Evolutionary conservation across 2,888 invertebrate genomes (phyloP).

Genomic region (Pinctada fucata): DNA sequence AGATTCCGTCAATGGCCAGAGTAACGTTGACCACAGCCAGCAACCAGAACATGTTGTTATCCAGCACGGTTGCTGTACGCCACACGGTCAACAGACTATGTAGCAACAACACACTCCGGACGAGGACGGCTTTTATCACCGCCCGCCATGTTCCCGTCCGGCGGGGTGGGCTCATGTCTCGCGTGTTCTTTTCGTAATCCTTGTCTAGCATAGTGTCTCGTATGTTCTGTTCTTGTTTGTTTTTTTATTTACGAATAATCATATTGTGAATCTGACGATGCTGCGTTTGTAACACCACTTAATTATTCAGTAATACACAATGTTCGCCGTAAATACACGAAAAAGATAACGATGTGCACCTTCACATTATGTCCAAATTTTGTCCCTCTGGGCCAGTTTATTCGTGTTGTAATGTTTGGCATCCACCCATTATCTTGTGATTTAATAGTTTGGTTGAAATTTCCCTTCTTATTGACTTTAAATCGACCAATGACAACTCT

Average conservation of each 20-base stretch:
- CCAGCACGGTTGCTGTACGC: constrained; percentile 85
- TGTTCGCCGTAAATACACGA: no score
- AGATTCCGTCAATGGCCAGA: constrained; percentile 85
- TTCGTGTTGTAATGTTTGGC: no score
- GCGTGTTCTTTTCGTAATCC: background rate
- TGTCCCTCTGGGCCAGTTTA: no score
- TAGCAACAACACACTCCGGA: constrained; percentile 78
- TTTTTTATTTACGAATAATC: no score
- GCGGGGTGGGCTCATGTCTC: background rate
- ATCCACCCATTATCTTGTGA: no score
- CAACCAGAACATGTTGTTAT: constrained; percentile 88
- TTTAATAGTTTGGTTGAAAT: no score
- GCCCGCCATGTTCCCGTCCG: background rate
- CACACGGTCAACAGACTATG: constrained; percentile 92
- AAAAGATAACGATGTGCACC: no score
- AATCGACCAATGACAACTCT: background rate
- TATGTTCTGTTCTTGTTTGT: no score
- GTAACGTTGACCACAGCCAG: constrained; percentile 83
- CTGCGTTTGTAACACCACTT: no score
- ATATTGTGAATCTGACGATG: no score
- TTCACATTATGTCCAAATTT: no score
- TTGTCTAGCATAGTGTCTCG: background rate
- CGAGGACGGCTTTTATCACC: constrained; percentile 36
- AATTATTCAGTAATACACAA: no score
- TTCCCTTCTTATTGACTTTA: background rate